Conservation (phyloP, 1,140 invertebrate genomes). For the Diplogasteroides magnus region DNA sequence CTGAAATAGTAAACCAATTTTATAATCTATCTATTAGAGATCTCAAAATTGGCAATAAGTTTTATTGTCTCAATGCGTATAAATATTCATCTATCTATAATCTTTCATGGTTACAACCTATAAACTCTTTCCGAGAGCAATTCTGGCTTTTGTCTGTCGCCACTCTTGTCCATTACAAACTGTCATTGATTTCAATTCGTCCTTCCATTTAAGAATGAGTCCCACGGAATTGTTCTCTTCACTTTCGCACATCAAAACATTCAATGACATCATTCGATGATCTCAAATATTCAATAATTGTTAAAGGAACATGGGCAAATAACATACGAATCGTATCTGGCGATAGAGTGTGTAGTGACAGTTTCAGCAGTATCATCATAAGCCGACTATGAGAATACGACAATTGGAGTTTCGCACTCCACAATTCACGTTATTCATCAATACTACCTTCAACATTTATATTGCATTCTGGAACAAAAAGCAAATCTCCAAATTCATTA, state of each 20-base stretch:
- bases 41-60: no score
- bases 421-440: neutral
- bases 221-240: neutral
- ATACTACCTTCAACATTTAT: neutral
- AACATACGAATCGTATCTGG: no score
- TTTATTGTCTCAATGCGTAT: no score
- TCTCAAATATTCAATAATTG: no score
- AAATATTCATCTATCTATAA: no score
- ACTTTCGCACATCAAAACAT: neutral
- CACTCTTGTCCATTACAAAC: neutral
- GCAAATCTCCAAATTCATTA: no score
- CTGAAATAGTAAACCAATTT: no score
- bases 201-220: neutral
- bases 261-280: neutral
- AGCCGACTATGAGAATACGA: neutral
- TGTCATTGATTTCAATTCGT: neutral
- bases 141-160: neutral
- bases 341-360: no score
- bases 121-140: neutral
- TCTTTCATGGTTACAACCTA: no score
- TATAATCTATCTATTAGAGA: no score
- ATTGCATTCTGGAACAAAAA: no score
- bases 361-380: neutral
- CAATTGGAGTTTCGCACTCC: neutral
- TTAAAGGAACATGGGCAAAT: no score